Conservation (phyloP, 2,113 vertebrate genomes). For the Trogon surrucura region DNA sequence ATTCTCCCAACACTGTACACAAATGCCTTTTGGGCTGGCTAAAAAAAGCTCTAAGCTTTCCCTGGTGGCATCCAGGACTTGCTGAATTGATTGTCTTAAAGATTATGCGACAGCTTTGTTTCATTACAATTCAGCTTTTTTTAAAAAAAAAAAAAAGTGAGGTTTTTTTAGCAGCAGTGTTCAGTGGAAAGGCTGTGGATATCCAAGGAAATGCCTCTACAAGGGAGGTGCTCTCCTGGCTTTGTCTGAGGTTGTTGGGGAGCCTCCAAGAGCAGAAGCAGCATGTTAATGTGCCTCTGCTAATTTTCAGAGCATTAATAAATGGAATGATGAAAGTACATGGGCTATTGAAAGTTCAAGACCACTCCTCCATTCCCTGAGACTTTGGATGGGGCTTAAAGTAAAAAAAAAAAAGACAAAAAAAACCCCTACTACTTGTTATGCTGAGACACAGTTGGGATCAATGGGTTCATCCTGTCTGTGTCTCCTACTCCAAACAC, state of each 20-base stretch:
- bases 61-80: not conserved
- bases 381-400: not conserved
- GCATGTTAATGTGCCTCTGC: accelerated
- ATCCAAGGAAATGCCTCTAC: not conserved
- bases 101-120: not conserved
- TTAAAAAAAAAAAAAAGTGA: not conserved
- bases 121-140: not conserved
- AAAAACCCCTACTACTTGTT: not conserved
- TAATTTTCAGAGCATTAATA: not conserved
- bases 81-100: not conserved
- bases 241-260: not conserved
- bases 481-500: not conserved
- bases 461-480: not conserved
- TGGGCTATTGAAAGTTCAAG: not conserved
- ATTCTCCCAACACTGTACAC: not conserved
- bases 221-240: accelerated
- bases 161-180: not conserved
- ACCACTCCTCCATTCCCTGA: accelerated
- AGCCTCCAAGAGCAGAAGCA: not conserved
- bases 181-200: no score
- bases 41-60: not conserved
- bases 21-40: not conserved
- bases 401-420: no score
- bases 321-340: not conserved
- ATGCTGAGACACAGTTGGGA: not conserved